Conservation (phyloP, 2,113 vertebrate species). For the Vanacampus margaritifer region DNA sequence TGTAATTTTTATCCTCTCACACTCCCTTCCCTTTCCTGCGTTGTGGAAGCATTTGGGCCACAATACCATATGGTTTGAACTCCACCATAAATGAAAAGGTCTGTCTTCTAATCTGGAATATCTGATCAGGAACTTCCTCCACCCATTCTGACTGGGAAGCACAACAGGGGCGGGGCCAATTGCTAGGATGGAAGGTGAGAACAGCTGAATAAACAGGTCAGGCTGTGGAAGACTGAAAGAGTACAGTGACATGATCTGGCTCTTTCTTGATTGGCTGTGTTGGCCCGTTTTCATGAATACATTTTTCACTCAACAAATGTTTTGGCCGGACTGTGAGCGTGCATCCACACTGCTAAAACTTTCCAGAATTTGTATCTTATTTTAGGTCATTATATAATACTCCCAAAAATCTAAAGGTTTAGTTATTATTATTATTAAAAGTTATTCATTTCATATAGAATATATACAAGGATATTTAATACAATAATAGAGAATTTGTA, state of each 20-base stretch:
- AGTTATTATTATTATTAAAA: too few relatives aligned
- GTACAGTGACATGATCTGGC: background rate
- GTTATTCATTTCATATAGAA: too few relatives aligned
- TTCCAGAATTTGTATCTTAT: background rate
- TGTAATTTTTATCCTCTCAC: slow-evolving; percentile 68
- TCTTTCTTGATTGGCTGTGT: background rate
- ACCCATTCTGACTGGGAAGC: slow-evolving; percentile 9
- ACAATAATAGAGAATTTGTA: too few relatives aligned
- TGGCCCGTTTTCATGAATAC: background rate
- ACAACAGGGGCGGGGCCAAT: slow-evolving; percentile 19
- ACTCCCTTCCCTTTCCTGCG: slow-evolving; percentile 39
- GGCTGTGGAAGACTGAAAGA: slow-evolving; percentile 27
- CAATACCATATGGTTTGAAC: slow-evolving; percentile 57
- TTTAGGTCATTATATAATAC: background rate
- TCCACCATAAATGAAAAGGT: slow-evolving; percentile 68
- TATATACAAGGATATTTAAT: too few relatives aligned
- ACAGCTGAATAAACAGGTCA: slow-evolving; percentile 73
- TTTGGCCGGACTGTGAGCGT: background rate
- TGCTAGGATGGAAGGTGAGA: slow-evolving; percentile 13
- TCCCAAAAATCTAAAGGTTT: too few relatives aligned
- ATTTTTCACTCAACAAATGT: background rate
- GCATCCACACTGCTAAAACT: background rate
- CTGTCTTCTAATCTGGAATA: slow-evolving; percentile 55
- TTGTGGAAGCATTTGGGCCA: slow-evolving; percentile 60
- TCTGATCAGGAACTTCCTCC: slow-evolving; percentile 1